Evolutionary conservation across 37 sponge, comb jelly and placozoan genomes (phyloP), one percentile per base, ranked within the genome.

Genomic region (Halisarca cf. caerulea): DNA sequence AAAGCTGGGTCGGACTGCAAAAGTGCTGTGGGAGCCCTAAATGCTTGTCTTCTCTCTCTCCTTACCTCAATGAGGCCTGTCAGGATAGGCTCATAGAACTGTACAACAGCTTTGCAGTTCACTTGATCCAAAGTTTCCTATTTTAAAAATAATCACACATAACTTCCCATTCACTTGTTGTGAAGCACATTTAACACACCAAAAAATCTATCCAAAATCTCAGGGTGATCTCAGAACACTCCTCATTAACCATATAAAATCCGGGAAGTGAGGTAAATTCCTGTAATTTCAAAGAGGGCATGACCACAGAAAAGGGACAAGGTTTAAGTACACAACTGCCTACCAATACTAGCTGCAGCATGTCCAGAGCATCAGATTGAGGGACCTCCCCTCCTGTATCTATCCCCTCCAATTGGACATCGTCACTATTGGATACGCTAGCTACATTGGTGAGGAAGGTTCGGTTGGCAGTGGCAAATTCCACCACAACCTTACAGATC

Each of bases 161-260:
- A 54, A 25, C 45, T n/a, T n/a, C n/a, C n/a, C n/a, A 36, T 21
- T 24, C 7, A 24, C 0, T 68, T 9, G 25, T 28, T 35, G 2
- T 33, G 30, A 28, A 23, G 34, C 33, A 41, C 8, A 44, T 3
- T 7, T 8, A 15, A 71, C 73, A 58, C 36, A 92, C 92, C 83
- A 92, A 54, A 30, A 92, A 83, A 38, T 88, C 59, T 53, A 79
- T 82, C 92, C 92, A 92, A 82, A 92, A 92, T 0, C 21, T 62
- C 23, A 88, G 45, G 4, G 92, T 86, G 11, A 80, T 45, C 41
- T 86, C 87, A 11, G 92, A 92, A 58, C 89, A 88, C 25, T 40
- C 58, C 61, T 92, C 92, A 68, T 88, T 82, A 27, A 88, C 86
- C 2, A 88, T 88, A 44, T 92, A 92, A 18, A 60, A 60, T 0